Evolutionary conservation across 2,888 invertebrate species (phyloP).

Genomic region (Nomada hirtipes): DNA sequence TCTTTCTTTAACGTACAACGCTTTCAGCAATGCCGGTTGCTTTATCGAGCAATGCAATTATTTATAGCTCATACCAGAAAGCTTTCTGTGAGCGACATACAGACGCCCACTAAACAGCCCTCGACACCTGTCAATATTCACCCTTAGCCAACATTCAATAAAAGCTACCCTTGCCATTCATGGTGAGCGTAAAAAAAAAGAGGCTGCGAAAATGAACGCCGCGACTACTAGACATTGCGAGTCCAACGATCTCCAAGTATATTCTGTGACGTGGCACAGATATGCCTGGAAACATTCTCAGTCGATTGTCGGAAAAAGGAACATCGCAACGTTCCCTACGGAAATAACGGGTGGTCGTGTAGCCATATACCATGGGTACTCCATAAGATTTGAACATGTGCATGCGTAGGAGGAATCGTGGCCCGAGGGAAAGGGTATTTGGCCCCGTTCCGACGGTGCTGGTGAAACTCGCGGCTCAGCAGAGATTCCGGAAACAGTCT

Average conservation of each 20-base stretch:
- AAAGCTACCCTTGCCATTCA: no score
- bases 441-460: slow-evolving; percentile 18
- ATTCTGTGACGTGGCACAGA: slow-evolving; percentile 1
- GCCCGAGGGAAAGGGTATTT: slow-evolving; percentile 26
- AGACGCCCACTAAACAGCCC: no score
- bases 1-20: no score
- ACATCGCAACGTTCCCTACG: slow-evolving; percentile 24
- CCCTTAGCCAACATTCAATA: no score
- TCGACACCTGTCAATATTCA: no score
- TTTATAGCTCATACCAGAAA: no score
- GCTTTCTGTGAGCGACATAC: no score
- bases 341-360: slow-evolving; percentile 42
- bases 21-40: no score
- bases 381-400: slow-evolving; percentile 26
- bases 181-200: background rate
- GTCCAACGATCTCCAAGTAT: slow-evolving; percentile 3
- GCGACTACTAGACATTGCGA: background rate
- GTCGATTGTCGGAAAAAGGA: slow-evolving; percentile 24
- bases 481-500: slow-evolving; percentile 35
- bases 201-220: no score
- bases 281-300: slow-evolving; percentile 4
- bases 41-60: no score
- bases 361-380: slow-evolving; percentile 34
- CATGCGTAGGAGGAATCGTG: slow-evolving; percentile 1
- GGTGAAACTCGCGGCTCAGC: slow-evolving; percentile 29